Conservation (phyloP, 2,797 vertebrate species). For the Cetoscarus ocellatus region DNA sequence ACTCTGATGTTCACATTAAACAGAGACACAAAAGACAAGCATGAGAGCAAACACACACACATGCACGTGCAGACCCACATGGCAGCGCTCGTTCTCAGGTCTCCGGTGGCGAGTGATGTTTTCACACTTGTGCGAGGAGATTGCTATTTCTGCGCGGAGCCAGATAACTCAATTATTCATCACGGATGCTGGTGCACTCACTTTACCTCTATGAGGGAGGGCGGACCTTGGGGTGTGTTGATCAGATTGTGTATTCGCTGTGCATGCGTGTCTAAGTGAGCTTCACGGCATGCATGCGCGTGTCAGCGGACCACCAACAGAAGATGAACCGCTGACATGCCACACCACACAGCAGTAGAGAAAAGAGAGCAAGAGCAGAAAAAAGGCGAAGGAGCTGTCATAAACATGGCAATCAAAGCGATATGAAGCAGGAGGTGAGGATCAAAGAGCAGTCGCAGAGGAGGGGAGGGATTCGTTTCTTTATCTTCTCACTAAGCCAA, state of each 20-base stretch:
- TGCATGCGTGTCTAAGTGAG: constrained; percentile 12
- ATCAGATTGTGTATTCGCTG: constrained; percentile 32
- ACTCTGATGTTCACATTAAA: constrained; percentile 20
- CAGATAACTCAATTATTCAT: constrained; percentile 86
- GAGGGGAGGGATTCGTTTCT: constrained; percentile 70
- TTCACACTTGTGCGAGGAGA: constrained; percentile 83
- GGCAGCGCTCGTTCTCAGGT: constrained; percentile 59
- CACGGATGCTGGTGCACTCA: constrained; percentile 75
- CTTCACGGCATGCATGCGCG: constrained; percentile 17
- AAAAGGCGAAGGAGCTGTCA: constrained; percentile 68
- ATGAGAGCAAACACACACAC: constrained; percentile 7
- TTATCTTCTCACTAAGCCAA: constrained; percentile 72
- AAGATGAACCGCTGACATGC: constrained; percentile 70
- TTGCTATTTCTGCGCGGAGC: constrained; percentile 84
- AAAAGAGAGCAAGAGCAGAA: constrained; percentile 43
- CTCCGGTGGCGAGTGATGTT: constrained; percentile 77
- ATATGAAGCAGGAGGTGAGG: constrained; percentile 71
- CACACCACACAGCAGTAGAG: constrained; percentile 54
- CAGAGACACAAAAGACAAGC: constrained; percentile 9
- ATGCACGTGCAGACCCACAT: constrained; percentile 53
- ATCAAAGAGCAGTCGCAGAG: constrained; percentile 72
- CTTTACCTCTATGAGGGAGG: constrained; percentile 74
- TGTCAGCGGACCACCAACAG: constrained; percentile 50
- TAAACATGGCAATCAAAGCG: constrained; percentile 75
- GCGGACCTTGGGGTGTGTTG: constrained; percentile 54